Conservation (phyloP, 1,140 invertebrate species). For the Drosophila lacteicornis region DNA sequence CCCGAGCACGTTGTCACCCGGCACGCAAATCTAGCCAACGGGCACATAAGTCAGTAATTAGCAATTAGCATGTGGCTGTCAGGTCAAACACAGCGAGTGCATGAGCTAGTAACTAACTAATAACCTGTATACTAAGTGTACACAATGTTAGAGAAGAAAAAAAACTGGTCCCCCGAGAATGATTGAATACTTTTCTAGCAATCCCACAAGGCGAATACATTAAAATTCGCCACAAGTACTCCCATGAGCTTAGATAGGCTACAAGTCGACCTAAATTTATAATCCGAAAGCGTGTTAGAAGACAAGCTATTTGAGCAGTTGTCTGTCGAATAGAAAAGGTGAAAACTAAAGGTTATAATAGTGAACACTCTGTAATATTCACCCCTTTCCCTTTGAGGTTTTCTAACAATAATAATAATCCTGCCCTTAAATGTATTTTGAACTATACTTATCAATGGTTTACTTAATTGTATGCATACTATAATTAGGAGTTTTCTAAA, state of each 20-base stretch:
- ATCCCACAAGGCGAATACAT: conserved; percentile 6
- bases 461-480: neutral
- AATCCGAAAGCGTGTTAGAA: neutral
- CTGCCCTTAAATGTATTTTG: neutral
- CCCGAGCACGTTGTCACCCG: conserved; percentile 29
- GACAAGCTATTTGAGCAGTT: neutral
- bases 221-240: conserved; percentile 4
- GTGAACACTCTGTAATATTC: too few species aligned
- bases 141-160: neutral
- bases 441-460: neutral
- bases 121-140: neutral
- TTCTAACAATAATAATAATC: neutral
- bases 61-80: conserved; percentile 37
- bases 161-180: neutral
- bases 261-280: conserved; percentile 3
- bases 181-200: neutral
- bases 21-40: conserved; percentile 1
- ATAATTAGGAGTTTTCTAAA: neutral
- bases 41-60: conserved; percentile 34
- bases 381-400: too few species aligned
- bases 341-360: too few species aligned
- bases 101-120: conserved; percentile 16
- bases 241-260: neutral
- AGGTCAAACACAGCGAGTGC: conserved; percentile 27
- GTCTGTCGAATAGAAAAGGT: neutral